Conservation (phyloP, 2,888 invertebrate species). For the Crepidodera aurea region DNA sequence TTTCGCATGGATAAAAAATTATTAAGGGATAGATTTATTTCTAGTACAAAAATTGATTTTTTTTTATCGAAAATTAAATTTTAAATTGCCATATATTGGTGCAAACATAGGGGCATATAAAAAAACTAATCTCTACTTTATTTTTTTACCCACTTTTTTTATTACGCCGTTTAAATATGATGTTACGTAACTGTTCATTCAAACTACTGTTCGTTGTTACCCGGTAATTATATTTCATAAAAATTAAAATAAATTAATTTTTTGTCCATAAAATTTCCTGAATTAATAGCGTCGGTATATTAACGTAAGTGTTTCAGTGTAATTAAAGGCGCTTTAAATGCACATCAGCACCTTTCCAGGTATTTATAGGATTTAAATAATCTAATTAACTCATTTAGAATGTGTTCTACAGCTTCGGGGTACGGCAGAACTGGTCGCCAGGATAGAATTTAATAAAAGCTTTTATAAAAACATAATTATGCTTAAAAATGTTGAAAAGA, state of each 20-base stretch:
- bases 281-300: neutral
- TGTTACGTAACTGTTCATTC: neutral
- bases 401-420: slow-evolving; percentile 1
- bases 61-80: too few relatives aligned
- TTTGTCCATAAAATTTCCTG: neutral
- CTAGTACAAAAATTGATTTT: too few relatives aligned
- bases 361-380: slow-evolving; percentile 16
- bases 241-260: neutral
- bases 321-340: slow-evolving; percentile 9
- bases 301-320: neutral
- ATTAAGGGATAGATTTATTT: too few relatives aligned
- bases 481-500: too few relatives aligned
- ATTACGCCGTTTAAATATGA: too few relatives aligned
- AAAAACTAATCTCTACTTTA: too few relatives aligned
- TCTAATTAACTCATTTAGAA: slow-evolving; percentile 5
- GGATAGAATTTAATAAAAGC: too few relatives aligned
- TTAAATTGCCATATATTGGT: too few relatives aligned
- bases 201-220: neutral
- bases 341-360: slow-evolving; percentile 9
- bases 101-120: too few relatives aligned
- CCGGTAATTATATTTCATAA: neutral
- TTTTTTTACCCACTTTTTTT: too few relatives aligned
- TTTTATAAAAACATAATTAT: too few relatives aligned
- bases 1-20: too few relatives aligned
- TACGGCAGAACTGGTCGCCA: neutral